Conservation (phyloP, 1,140 invertebrate species). For the Lepeophtheirus salmonis region DNA sequence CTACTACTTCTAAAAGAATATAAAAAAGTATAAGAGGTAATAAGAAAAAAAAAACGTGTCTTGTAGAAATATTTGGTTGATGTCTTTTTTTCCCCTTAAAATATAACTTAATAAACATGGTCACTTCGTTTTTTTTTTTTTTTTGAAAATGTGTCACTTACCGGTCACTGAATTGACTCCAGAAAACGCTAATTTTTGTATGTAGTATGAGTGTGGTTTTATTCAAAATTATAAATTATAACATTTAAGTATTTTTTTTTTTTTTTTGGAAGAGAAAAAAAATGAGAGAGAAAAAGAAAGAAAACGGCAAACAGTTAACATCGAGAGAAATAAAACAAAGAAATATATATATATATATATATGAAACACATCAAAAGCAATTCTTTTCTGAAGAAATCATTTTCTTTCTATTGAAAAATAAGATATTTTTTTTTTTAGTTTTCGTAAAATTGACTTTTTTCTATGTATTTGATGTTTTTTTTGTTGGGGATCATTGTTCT, state of each 20-base stretch:
- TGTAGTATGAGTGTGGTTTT: slow-evolving; percentile 1
- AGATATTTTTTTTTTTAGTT: no score
- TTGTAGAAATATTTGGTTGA: no score
- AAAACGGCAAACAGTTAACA: slow-evolving; percentile 17
- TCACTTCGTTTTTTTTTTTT: no score
- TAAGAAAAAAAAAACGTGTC: no score
- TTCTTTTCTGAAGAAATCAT: slow-evolving; percentile 6
- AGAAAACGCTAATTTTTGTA: slow-evolving; percentile 22
- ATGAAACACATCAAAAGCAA: slow-evolving; percentile 14
- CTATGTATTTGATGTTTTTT: no score
- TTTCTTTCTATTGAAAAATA: background rate
- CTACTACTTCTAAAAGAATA: no score
- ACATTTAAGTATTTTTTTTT: background rate
- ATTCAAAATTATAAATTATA: background rate
- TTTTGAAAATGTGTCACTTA: slow-evolving; percentile 21
- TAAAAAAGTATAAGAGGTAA: no score
- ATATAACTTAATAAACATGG: no score
- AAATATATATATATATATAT: slow-evolving; percentile 2
- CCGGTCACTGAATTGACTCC: slow-evolving; percentile 25
- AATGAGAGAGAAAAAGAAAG: slow-evolving; percentile 15
- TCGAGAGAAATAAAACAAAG: slow-evolving; percentile 2
- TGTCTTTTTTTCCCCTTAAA: no score
- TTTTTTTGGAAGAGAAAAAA: background rate
- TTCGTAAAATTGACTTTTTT: background rate
- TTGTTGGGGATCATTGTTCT: no score